A percentile compares a stretch with the other conserved stretches of the same genome.
These are phyloP conservation scores for Tretioscincus oriximinensis DNA, from an alignment of 2,113 vertebrate genomes.

Conservation along the genomic window DNA sequence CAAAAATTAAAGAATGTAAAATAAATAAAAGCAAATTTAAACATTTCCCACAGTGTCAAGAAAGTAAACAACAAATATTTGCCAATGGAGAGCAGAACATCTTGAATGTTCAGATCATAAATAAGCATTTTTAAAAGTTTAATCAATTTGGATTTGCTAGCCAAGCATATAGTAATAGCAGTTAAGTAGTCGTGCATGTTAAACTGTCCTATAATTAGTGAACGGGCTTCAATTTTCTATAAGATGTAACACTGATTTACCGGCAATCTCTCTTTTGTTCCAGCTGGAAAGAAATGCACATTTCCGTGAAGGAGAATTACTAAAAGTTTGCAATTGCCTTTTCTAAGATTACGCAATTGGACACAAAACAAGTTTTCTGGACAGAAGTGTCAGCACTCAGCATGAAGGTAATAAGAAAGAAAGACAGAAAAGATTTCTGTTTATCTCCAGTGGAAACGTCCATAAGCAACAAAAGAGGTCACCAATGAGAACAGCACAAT, in stretches of 20 bases:
- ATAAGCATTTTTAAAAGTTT: conserved; percentile 1
- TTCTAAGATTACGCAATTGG: conserved; percentile 26
- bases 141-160: background rate
- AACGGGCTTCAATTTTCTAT: conserved; percentile 35
- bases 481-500: conserved; percentile 9
- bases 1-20: no score
- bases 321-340: conserved; percentile 26
- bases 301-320: conserved; percentile 10
- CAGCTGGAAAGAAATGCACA: conserved; percentile 28
- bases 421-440: background rate
- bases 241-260: conserved; percentile 18
- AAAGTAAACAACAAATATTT: background rate
- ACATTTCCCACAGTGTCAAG: background rate
- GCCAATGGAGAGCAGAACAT: background rate
- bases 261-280: conserved; percentile 29
- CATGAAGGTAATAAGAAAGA: background rate
- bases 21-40: no score
- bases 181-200: background rate
- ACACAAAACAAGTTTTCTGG: conserved; percentile 32
- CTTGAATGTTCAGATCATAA: conserved; percentile 3
- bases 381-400: conserved; percentile 12
- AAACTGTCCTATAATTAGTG: conserved; percentile 25
- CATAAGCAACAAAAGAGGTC: conserved; percentile 4
- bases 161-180: conserved; percentile 1
- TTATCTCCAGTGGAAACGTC: background rate